Percentiles rank a stretch among this genome's conserved stretches.
Evolutionary conservation across 2,113 vertebrate species (phyloP).

Genomic region (Melozone crissalis): DNA sequence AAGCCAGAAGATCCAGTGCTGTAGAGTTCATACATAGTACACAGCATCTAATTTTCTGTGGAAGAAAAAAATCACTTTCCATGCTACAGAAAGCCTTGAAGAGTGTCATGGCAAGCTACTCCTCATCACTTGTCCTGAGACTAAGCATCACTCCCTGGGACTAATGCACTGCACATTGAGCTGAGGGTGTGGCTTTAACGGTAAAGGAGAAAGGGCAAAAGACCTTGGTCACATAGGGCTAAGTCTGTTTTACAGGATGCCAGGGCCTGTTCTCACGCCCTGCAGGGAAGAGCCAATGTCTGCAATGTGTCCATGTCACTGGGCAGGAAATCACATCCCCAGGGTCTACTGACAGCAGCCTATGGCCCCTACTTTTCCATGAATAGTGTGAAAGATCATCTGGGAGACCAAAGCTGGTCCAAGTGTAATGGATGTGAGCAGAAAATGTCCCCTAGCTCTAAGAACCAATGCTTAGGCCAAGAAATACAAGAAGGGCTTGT

Average conservation of each 20-base stretch:
- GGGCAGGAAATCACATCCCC: not conserved
- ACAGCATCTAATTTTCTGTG: not conserved
- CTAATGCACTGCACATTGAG: not conserved
- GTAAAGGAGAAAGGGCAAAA: not conserved
- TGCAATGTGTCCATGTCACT: not conserved
- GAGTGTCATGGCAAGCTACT: not conserved
- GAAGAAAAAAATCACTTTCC: not conserved
- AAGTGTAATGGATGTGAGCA: not conserved
- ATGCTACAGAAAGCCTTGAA: not conserved
- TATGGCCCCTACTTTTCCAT: not conserved
- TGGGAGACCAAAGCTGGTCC: not conserved
- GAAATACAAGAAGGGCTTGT: not conserved
- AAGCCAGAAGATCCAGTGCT: not conserved
- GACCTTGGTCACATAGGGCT: not conserved
- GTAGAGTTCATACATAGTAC: not conserved
- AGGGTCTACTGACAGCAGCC: not conserved
- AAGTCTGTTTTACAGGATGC: not conserved
- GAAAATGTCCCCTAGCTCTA: not conserved
- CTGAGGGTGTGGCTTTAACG: not conserved
- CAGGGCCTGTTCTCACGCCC: not conserved
- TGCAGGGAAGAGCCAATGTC: not conserved
- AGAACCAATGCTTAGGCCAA: not conserved
- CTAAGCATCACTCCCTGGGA: too few relatives aligned
- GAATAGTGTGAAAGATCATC: fast-evolving
- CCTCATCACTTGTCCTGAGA: not conserved